Evolutionary conservation across 2,888 invertebrate species (phyloP), one percentile per base, ranked within the genome.

Genomic region (Hypolimnas misippus): DNA sequence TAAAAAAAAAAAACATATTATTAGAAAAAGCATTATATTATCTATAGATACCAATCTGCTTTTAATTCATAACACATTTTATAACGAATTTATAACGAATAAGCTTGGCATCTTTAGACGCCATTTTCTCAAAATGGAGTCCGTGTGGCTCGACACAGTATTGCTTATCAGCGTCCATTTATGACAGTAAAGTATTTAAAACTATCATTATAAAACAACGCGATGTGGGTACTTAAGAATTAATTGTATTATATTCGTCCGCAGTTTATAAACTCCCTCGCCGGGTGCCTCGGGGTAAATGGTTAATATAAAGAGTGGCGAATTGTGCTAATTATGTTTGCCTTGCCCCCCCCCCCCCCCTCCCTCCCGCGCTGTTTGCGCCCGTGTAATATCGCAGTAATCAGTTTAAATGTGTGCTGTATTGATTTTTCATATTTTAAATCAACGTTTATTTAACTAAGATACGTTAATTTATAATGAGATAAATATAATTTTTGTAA

Each of bases 311-410:
- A 69, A 71, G 70, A 71, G 69, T 68, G 68, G 73, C 67, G 72
- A 73, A 73, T 71, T 70, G 69, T 65, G 72, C 71, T 74, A 74
- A 73, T 75, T 73, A 73, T 73, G 73, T 74, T 74, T 70, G 65
- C 68, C 50, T 60, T 65, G 16, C 51, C 62, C 44, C 63, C 38
- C 54, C 31, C 57, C 51, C 40, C 38, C 57, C 53, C 16, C 31
- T 14, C 33, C 49, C 17, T 46, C 2, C 55, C 31, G 50, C 64
- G 57, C 57, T 67, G 67, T 67, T 67, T 67, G 49, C 65, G 49
- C 54, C 35, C 49, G 65, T 64, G 53, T 60, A 65, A 67, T 67
- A 67, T 62, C 58, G 65, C 59, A 62, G 65, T 67, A 67, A 67
- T 67, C 61, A 66, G 63, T 62, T 59, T 58, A 56, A 63, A 66